Conservation (phyloP, 2,888 invertebrate genomes). For the Argynnis bischoffii region DNA sequence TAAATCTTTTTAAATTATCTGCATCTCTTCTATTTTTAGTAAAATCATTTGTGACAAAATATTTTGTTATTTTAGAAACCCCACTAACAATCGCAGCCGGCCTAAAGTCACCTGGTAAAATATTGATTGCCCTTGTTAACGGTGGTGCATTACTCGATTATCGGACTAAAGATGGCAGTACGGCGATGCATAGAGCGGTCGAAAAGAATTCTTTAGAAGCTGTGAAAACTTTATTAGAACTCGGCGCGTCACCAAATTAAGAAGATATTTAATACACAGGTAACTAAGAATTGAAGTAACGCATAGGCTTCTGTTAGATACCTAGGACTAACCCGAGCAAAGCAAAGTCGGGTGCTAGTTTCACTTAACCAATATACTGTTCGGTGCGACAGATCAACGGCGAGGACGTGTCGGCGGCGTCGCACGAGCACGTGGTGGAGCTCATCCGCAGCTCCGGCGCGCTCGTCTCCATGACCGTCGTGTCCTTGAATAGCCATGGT, state of each 20-base stretch:
- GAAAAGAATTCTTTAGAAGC: conserved; percentile 94
- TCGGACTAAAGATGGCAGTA: conserved; percentile 95
- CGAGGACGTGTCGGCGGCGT: conserved; percentile 96
- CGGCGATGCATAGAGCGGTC: conserved; percentile 97
- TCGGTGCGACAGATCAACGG: conserved; percentile 90
- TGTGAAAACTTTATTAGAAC: conserved; percentile 94
- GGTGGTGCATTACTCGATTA: conserved; percentile 99
- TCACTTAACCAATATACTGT: background rate
- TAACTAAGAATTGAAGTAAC: too few relatives aligned
- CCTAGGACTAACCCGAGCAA: too few relatives aligned
- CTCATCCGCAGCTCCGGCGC: conserved; percentile 96
- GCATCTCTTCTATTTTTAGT: too few relatives aligned
- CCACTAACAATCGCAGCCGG: conserved; percentile 96
- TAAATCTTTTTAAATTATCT: too few relatives aligned
- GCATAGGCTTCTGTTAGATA: too few relatives aligned
- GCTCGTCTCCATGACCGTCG: conserved; percentile 97
- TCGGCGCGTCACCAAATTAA: conserved; percentile 98
- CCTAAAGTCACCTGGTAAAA: conserved; percentile 93
- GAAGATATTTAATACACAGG: conserved; percentile 75
- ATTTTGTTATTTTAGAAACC: conserved; percentile 87
- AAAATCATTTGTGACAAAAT: too few relatives aligned
- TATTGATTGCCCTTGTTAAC: conserved; percentile 96
- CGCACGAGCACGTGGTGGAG: conserved; percentile 98
- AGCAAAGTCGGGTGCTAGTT: too few relatives aligned
- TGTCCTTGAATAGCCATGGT: conserved; percentile 81